Evolutionary conservation across 2,797 vertebrate genomes (phyloP).

Genomic region (Crocodylus rhombifer): DNA sequence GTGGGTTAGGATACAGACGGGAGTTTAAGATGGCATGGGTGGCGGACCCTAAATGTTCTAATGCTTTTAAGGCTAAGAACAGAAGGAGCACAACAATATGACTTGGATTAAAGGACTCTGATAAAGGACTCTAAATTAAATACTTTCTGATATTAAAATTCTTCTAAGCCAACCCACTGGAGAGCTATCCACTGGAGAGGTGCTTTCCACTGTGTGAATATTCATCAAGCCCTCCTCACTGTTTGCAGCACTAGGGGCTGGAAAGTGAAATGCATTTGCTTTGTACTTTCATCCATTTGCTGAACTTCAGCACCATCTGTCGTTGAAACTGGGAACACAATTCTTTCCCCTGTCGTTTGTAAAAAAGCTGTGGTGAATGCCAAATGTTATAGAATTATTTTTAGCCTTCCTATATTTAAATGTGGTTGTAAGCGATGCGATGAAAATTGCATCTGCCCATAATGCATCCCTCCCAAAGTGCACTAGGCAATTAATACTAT

Average conservation of each 20-base stretch:
- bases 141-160: background rate
- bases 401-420: background rate
- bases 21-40: background rate
- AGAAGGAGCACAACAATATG: background rate
- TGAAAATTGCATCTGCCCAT: background rate
- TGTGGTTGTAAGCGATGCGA: background rate
- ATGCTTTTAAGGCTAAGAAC: background rate
- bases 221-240: background rate
- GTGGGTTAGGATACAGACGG: constrained; percentile 11
- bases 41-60: background rate
- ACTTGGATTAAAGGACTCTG: background rate
- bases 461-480: background rate
- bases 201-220: constrained; percentile 34
- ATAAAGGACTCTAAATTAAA: background rate
- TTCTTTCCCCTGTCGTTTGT: background rate
- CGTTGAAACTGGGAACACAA: constrained; percentile 41
- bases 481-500: rapidly evolving
- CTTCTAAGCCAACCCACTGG: background rate
- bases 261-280: background rate
- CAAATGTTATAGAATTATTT: background rate
- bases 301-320: constrained; percentile 83
- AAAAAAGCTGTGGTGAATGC: background rate
- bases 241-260: background rate
- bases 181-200: constrained; percentile 22
- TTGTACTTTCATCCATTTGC: constrained; percentile 58